Evolutionary conservation across 2,888 invertebrate genomes (phyloP), one percentile per base, ranked within the genome.

Genomic region (Plebejus anna): DNA sequence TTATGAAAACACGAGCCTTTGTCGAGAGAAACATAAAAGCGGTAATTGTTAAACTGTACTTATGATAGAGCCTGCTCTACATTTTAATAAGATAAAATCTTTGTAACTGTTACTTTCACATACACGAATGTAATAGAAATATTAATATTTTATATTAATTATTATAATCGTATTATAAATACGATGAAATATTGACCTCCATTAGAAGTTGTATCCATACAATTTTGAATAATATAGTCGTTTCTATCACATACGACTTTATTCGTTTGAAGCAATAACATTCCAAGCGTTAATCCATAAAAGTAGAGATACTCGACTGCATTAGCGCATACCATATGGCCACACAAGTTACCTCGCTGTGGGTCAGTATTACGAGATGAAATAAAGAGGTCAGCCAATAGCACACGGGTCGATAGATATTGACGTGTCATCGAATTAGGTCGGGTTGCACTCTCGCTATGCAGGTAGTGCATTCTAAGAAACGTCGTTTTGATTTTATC

Each of bases 381-480:
- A 84, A 91, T 85, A 79, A 81, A 88, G 85, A 87, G 88, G 85
- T 85, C 83, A 82, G 81, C 80, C 82, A 81, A 81, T 82, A 84
- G 82, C 81, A 81, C 80, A 80, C 79, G 80, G 84, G 88, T 90
- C 87, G 83, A 86, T 66, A 32, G 66, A 66, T 66, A 73, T 55
- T 13, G 32, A 73, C 2, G 51, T 16, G n/a, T 88, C 84, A 85
- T 85, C 82, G 84, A 88, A 89, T 84, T 84, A 82, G 86, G 88
- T 87, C 84, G 90, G 85, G 84, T 86, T 85, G 83, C 83, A 81
- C 55, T 51, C 72, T 22, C 42, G 42, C 71, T 61, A 61, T 61
- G 72, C 93, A 93, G 93, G 93, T 92, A 93, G 92, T 87, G 86
- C 85, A 87, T 92, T 91, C 92, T 85, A 86, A 87, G 90, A 89